Conservation (phyloP, 1,140 invertebrate species). For the Parapsyche elsis region DNA sequence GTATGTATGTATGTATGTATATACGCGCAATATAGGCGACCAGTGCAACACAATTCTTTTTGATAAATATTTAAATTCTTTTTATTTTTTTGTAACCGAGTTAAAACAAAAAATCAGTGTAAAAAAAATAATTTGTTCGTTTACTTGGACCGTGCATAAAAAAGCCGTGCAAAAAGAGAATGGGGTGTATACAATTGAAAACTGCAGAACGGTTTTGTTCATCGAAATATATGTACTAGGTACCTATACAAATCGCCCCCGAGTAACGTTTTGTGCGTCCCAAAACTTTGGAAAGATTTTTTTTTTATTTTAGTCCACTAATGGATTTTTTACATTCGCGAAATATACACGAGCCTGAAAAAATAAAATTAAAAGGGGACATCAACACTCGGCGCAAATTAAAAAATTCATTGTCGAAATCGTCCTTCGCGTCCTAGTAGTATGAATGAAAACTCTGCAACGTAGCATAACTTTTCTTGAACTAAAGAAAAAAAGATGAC, state of each 20-base stretch:
- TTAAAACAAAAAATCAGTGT: too few species aligned
- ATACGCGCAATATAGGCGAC: too few species aligned
- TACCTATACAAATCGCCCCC: constrained; percentile 17
- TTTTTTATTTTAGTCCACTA: constrained; percentile 20
- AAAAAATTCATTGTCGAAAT: constrained; percentile 5
- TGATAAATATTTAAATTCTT: too few species aligned
- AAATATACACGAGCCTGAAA: constrained; percentile 12
- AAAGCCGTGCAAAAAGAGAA: too few species aligned
- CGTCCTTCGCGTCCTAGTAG: neutral
- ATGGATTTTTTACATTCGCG: constrained; percentile 36
- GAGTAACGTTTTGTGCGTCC: constrained; percentile 27
- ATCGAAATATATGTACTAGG: neutral
- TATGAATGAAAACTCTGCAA: neutral
- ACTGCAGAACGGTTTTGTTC: neutral
- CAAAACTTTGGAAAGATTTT: constrained; percentile 25
- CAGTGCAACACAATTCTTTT: too few species aligned
- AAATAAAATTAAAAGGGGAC: neutral
- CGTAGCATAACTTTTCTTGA: neutral
- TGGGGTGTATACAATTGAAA: too few species aligned
- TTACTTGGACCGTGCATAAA: too few species aligned
- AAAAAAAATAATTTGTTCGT: too few species aligned
- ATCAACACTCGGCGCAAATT: neutral
- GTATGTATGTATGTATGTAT: too few species aligned
- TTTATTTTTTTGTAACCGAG: too few species aligned
- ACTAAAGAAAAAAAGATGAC: neutral